A percentile compares a stretch with the other conserved stretches of the same genome.
Conservation (phyloP, 2,797 vertebrate genomes). For the Onychomys arenicola region DNA sequence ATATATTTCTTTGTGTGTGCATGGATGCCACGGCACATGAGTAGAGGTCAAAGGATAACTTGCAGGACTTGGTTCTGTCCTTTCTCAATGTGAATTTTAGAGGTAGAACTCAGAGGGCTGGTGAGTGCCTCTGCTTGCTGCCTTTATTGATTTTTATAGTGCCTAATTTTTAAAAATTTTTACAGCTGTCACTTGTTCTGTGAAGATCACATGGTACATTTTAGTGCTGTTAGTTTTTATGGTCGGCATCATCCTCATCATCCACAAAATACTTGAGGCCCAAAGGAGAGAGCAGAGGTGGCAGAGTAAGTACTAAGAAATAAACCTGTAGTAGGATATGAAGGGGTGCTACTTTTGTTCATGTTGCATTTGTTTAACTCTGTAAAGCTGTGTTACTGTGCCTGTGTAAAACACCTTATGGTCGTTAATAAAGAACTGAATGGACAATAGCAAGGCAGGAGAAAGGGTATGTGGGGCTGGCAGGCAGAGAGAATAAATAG, state of each 20-base stretch:
- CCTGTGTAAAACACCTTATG: too few species aligned
- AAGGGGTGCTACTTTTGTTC: too few species aligned
- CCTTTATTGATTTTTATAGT: conserved; percentile 31
- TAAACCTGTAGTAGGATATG: too few species aligned
- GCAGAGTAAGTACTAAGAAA: conserved; percentile 81
- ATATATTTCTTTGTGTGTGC: neutral
- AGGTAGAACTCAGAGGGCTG: neutral
- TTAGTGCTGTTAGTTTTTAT: conserved; percentile 89
- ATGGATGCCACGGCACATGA: neutral
- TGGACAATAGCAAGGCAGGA: too few species aligned
- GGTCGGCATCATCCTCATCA: conserved; percentile 82
- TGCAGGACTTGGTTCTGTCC: neutral
- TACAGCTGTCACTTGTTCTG: conserved; percentile 87
- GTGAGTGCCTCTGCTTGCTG: neutral
- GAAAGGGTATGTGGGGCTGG: too few species aligned
- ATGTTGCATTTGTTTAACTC: too few species aligned
- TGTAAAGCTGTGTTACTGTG: too few species aligned
- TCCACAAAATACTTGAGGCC: conserved; percentile 85
- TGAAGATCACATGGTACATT: conserved; percentile 89
- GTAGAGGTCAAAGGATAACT: neutral
- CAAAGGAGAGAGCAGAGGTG: conserved; percentile 59
- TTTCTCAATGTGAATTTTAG: neutral
- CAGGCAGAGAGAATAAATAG: too few species aligned
- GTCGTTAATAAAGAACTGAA: too few species aligned
- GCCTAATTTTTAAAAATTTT: conserved; percentile 34